These are phyloP conservation scores for Tenthredo mesomela DNA, from an alignment of 2,888 invertebrate genomes.

Conservation along the genomic window DNA sequence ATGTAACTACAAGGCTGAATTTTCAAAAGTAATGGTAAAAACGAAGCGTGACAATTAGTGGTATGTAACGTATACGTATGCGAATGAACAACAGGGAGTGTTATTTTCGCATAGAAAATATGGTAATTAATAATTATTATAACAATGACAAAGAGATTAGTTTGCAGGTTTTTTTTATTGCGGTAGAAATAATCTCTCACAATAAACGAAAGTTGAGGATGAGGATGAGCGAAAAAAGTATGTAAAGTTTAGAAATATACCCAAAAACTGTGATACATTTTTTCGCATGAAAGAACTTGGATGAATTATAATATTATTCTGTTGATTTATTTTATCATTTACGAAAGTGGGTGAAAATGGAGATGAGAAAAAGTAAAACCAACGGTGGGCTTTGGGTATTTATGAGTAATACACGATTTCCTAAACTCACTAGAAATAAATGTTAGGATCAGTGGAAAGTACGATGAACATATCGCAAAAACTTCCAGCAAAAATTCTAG, in stretches of 20 bases:
- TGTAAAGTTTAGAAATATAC: neutral
- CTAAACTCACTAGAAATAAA: neutral
- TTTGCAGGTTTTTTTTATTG: neutral
- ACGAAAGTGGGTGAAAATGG: neutral
- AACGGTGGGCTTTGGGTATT: neutral
- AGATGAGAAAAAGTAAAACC: neutral
- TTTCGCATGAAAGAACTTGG: neutral
- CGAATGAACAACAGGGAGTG: neutral
- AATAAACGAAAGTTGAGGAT: neutral
- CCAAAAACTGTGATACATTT: neutral
- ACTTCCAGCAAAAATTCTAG: neutral
- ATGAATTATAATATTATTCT: neutral
- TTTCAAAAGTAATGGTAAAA: neutral
- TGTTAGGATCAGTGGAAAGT: neutral
- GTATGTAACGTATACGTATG: neutral
- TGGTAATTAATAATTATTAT: neutral
- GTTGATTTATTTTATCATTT: neutral
- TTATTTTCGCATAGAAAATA: neutral
- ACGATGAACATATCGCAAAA: neutral
- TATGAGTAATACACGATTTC: neutral
- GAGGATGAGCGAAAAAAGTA: neutral
- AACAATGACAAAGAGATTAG: neutral
- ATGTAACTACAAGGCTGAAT: neutral
- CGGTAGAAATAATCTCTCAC: neutral
- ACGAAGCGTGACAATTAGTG: neutral